These are phyloP conservation scores for Drosophila seguyi DNA, from an alignment of 1,140 invertebrate genomes.

Conservation along the genomic window DNA sequence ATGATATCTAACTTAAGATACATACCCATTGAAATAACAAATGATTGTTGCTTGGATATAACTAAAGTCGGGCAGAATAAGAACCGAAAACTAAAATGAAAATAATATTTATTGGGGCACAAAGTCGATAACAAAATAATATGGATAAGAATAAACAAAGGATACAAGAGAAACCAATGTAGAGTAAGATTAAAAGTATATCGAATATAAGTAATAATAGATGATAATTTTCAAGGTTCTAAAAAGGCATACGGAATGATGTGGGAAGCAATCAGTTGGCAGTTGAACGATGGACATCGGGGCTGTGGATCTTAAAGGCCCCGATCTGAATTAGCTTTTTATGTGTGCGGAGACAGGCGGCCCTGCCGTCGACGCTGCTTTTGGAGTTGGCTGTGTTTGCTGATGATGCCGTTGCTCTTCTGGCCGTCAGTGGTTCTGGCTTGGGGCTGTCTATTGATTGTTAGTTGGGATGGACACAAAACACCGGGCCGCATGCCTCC, in stretches of 20 bases:
- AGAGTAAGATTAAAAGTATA: constrained; percentile 38
- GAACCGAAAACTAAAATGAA: constrained; percentile 25
- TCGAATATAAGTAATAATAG: constrained; percentile 32
- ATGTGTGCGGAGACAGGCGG: constrained; percentile 70
- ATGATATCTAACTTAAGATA: constrained; percentile 36
- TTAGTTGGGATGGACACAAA: constrained; percentile 49
- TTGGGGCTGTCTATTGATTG: constrained; percentile 62
- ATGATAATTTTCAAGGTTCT: constrained; percentile 83
- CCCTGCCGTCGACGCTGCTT: constrained; percentile 24
- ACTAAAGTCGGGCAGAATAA: constrained; percentile 14
- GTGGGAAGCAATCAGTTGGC: constrained; percentile 85
- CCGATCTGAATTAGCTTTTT: constrained; percentile 51
- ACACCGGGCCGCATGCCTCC: constrained; percentile 43
- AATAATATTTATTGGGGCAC: constrained; percentile 46
- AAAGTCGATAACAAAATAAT: constrained; percentile 47
- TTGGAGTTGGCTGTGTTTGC: not conserved
- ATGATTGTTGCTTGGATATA: constrained; percentile 66
- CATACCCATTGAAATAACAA: constrained; percentile 68
- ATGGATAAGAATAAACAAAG: constrained; percentile 12
- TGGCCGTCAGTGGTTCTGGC: constrained; percentile 21
- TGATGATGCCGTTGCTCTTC: constrained; percentile 10
- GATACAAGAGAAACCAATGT: constrained; percentile 33
- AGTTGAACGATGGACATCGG: constrained; percentile 84
- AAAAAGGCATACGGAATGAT: constrained; percentile 85
- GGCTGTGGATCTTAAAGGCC: constrained; percentile 42